Evolutionary conservation across 37 sponge, comb jelly and placozoan genomes (phyloP), one percentile per base, ranked within the genome.

Genomic region (Agelas oroides): DNA sequence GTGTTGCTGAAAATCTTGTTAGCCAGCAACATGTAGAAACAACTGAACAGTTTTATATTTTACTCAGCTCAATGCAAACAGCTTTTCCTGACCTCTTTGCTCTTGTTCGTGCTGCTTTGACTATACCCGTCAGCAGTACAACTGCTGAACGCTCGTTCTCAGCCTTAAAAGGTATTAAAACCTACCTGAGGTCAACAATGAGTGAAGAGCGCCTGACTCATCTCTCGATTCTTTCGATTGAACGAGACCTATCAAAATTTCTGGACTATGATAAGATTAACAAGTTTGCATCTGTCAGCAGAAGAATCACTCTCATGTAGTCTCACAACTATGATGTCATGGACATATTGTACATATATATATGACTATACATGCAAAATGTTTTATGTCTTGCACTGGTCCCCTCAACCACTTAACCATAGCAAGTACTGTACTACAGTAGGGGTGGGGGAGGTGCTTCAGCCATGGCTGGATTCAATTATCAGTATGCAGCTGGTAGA

Each of bases 221-320:
- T 17, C 57, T 56, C 57, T 56, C 57, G 17, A 56, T 56, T 17
- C 57, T 56, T 56, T 56, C 57, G 17, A 56, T 56, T 56, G 57
- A 56, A 56, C 57, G 57, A 56, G 57, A 56, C 57, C 57, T 56
- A 19, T 56, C 57, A 56, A 56, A 56, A 56, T 56, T 14, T 56
- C 17, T 56, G 57, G 57, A 56, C 57, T 56, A 56, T 56, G 57
- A 56, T 17, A 56, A 56, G 17, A 56, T 56, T 17, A 56, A 56
- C 57, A 56, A 56, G 17, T 56, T 56, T 56, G 57, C 57, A 56
- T 56, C 57, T 56, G 57, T 56, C 57, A 56, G 57, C 57, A 56
- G 57, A 56, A 56, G 57, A 56, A 56, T 56, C 14, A 65, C 67
- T 65, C 31, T 65, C 21, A 14, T 65, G 67, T 65, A 65, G 13